phyloP scores from a whole-genome alignment of 2,113 vertebrate genomes.

The Setophaga coronata region DNA sequence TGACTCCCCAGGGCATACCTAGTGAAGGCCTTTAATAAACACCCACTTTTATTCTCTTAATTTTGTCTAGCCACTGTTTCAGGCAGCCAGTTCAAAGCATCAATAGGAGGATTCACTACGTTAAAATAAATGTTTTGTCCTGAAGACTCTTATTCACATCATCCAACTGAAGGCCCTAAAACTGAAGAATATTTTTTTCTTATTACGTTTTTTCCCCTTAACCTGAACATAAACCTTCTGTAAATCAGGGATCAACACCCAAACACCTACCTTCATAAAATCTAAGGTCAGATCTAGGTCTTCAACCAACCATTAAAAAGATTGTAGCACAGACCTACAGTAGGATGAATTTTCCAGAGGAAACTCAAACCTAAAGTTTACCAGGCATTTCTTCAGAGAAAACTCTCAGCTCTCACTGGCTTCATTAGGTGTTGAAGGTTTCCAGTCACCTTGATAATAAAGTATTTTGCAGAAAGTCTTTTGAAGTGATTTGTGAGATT shows the following conservation, averaged over 20 bases:
- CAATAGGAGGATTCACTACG: background rate
- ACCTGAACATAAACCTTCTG: background rate
- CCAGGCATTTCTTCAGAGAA: background rate
- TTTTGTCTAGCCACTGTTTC: background rate
- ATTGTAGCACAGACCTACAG: background rate
- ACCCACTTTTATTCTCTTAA: background rate
- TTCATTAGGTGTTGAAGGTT: background rate
- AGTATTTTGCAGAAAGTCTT: background rate
- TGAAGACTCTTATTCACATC: background rate
- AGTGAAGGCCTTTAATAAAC: background rate
- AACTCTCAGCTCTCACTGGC: background rate
- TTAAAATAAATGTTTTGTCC: background rate
- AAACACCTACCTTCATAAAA: background rate
- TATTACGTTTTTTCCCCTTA: background rate
- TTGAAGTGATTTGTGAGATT: background rate
- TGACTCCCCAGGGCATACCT: background rate
- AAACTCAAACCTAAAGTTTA: background rate
- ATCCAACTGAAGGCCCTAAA: background rate
- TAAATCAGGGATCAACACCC: background rate
- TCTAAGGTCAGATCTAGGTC: background rate
- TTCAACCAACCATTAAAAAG: background rate
- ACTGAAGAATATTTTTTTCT: background rate
- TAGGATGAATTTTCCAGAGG: background rate
- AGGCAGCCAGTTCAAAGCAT: background rate
- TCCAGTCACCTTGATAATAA: background rate